A percentile compares a stretch with the other conserved stretches of the same genome.
phyloP scores from a whole-genome alignment of 2,888 invertebrate species.

The Beris morrisii region DNA sequence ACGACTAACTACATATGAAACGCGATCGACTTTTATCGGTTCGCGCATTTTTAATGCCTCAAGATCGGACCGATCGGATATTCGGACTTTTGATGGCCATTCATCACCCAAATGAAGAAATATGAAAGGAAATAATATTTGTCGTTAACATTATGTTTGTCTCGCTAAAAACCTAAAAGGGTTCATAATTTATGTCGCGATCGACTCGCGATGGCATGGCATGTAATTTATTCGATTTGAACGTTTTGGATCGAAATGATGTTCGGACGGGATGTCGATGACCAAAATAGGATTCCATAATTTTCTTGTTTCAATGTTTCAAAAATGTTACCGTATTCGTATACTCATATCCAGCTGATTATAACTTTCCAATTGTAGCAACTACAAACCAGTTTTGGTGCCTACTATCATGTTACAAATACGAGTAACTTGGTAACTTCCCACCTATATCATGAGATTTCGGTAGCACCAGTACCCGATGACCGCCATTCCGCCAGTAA shows the following conservation, averaged over 20 bases:
- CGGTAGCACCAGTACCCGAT: too few species aligned
- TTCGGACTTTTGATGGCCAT: slow-evolving; percentile 18
- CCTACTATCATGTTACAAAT: too few species aligned
- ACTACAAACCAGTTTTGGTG: too few species aligned
- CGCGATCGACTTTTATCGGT: slow-evolving; percentile 29
- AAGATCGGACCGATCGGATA: slow-evolving; percentile 19
- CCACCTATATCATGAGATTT: too few species aligned
- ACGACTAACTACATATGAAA: background rate
- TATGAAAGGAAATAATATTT: slow-evolving; percentile 30
- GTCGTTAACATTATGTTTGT: slow-evolving; percentile 27
- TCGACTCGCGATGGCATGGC: slow-evolving; percentile 10
- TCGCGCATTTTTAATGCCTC: slow-evolving; percentile 24
- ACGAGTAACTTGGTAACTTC: too few species aligned
- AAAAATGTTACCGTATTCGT: too few species aligned
- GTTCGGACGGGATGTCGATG: slow-evolving; percentile 1
- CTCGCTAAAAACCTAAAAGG: slow-evolving; percentile 19
- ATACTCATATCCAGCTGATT: too few species aligned
- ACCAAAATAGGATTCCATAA: background rate
- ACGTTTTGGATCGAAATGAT: slow-evolving; percentile 12
- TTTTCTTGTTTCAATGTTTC: background rate
- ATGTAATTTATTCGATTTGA: slow-evolving; percentile 20
- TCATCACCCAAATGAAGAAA: slow-evolving; percentile 16
- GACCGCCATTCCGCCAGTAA: too few species aligned
- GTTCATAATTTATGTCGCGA: slow-evolving; percentile 18
- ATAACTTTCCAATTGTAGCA: too few species aligned